Evolutionary conservation across 2,888 invertebrate species (phyloP).

Genomic region (Abscondita cerata): DNA sequence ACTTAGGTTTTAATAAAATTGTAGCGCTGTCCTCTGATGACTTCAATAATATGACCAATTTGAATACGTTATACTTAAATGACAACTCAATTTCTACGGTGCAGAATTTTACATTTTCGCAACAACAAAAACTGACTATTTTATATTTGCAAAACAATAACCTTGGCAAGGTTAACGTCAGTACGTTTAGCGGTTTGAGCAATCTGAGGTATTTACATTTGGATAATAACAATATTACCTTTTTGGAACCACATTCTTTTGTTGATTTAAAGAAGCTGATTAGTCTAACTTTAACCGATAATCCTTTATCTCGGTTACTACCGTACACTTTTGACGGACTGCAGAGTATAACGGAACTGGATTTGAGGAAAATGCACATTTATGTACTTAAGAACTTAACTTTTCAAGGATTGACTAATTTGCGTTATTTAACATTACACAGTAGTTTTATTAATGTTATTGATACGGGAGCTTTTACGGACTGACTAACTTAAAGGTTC

Average conservation of each 20-base stretch:
- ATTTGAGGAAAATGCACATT: constrained; percentile 7
- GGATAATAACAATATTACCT: constrained; percentile 1
- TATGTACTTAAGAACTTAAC: not conserved
- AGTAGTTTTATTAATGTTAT: not conserved
- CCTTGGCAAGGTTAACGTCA: not conserved
- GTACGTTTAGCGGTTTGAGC: not conserved
- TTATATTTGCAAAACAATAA: not conserved
- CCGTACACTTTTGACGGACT: constrained; percentile 3
- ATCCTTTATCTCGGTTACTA: not conserved
- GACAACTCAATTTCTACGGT: not conserved
- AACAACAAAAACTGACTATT: not conserved
- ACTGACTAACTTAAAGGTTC: not conserved
- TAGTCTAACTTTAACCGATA: not conserved
- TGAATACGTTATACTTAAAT: not conserved
- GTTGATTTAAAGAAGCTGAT: not conserved
- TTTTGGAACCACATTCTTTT: not conserved
- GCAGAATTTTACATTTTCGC: not conserved
- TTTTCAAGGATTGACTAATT: constrained; percentile 5
- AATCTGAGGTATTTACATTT: not conserved
- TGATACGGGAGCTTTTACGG: not conserved
- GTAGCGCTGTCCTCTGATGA: not conserved
- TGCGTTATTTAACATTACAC: not conserved
- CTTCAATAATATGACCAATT: not conserved
- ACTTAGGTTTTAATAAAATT: not conserved
- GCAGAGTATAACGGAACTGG: constrained; percentile 4